These are phyloP conservation scores for Azorinus chamasolen DNA, from an alignment of 2,888 invertebrate species.

Conservation along the genomic window DNA sequence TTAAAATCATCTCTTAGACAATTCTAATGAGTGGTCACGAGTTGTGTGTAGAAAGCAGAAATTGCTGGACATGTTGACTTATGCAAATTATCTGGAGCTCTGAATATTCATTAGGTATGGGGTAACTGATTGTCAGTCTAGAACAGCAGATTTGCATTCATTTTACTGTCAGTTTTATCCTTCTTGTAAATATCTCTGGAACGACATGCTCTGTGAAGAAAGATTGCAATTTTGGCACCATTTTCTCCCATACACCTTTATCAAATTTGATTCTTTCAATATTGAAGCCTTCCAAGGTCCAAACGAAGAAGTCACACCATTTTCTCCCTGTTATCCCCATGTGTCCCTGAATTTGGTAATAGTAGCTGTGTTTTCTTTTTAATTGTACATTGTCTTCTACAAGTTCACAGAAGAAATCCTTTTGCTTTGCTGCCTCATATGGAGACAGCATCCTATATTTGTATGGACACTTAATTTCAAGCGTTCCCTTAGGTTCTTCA, in stretches of 20 bases:
- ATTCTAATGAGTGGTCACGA: too few species aligned
- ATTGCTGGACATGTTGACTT: too few species aligned
- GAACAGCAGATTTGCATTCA: too few species aligned
- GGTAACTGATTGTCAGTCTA: too few species aligned
- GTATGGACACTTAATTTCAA: conserved; percentile 52
- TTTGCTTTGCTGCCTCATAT: conserved; percentile 4
- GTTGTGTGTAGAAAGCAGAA: too few species aligned
- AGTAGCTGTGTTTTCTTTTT: conserved; percentile 37
- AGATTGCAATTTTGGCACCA: conserved; percentile 15
- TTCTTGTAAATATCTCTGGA: conserved; percentile 32
- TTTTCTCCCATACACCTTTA: conserved; percentile 21
- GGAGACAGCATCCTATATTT: neutral
- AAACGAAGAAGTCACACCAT: conserved; percentile 51
- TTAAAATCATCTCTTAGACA: too few species aligned
- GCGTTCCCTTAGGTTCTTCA: neutral
- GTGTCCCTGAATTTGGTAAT: conserved; percentile 43
- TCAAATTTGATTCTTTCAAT: conserved; percentile 44
- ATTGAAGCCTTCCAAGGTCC: conserved; percentile 22
- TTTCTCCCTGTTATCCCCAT: conserved; percentile 21
- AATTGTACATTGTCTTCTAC: conserved; percentile 1
- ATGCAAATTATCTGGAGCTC: too few species aligned
- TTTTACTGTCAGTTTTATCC: conserved; percentile 27
- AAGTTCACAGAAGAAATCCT: conserved; percentile 27
- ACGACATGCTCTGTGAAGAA: conserved; percentile 26
- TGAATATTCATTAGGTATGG: too few species aligned